A percentile compares a stretch with the other conserved stretches of the same genome.
Evolutionary conservation across 2,888 invertebrate species (phyloP).

Genomic region (Chromoteleia sp.): DNA sequence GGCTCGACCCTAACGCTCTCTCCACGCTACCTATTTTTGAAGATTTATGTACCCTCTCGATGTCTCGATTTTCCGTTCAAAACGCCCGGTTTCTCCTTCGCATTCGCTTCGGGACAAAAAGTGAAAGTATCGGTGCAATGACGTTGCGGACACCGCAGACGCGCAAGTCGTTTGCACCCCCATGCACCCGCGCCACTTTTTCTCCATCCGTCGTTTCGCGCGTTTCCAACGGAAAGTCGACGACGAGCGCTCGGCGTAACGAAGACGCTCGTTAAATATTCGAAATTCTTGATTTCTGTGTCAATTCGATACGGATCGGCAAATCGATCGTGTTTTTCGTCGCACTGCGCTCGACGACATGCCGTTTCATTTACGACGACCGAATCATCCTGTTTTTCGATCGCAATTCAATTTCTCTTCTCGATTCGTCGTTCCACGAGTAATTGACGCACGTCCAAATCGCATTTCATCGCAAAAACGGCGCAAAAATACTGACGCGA

Average conservation of each 20-base stretch:
- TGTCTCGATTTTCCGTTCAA: too few relatives aligned
- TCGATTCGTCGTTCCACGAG: conserved; percentile 74
- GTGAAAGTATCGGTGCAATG: too few relatives aligned
- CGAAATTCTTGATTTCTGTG: conserved; percentile 62
- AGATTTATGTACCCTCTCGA: conserved; percentile 20
- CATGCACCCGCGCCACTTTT: too few relatives aligned
- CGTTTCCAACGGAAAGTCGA: too few relatives aligned
- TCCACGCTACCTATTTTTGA: conserved; percentile 21
- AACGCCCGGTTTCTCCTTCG: too few relatives aligned
- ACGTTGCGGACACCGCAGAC: too few relatives aligned
- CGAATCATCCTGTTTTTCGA: conserved; percentile 78
- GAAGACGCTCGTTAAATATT: conserved; percentile 46
- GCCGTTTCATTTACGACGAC: conserved; percentile 76
- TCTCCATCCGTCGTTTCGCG: background rate
- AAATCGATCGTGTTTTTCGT: conserved; percentile 68
- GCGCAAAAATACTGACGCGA: conserved; percentile 52
- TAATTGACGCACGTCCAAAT: conserved; percentile 76
- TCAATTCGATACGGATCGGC: conserved; percentile 62
- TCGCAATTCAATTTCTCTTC: conserved; percentile 78
- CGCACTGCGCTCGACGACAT: conserved; percentile 49
- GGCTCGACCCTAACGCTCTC: conserved; percentile 39
- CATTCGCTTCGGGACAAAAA: too few relatives aligned
- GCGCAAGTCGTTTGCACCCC: too few relatives aligned
- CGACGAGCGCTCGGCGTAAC: conserved; percentile 16
- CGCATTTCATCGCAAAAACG: conserved; percentile 61